Conservation (phyloP, 2,113 vertebrate genomes). For the Thymallus thymallus region DNA sequence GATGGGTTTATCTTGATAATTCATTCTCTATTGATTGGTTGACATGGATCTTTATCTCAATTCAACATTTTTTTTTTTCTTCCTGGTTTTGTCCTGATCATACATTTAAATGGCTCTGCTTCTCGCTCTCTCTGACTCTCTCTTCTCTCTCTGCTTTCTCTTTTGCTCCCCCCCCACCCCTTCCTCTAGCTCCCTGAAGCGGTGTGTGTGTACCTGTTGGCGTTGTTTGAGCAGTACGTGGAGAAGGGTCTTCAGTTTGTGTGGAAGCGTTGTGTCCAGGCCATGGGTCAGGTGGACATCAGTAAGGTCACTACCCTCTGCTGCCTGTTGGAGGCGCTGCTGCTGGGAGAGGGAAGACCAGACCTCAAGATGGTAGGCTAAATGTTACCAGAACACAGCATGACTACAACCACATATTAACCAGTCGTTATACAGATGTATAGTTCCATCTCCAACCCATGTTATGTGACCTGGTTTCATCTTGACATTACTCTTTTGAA, state of each 20-base stretch:
- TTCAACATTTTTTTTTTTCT: not conserved
- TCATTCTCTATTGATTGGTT: too few relatives aligned
- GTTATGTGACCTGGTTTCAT: too few relatives aligned
- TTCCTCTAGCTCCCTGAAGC: not conserved
- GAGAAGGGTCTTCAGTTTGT: constrained; percentile 82
- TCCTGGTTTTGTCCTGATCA: not conserved
- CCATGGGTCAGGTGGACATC: constrained; percentile 84
- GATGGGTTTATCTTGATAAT: too few relatives aligned
- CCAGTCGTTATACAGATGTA: not conserved
- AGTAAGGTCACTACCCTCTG: constrained; percentile 87
- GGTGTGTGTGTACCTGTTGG: constrained; percentile 69
- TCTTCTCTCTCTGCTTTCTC: not conserved
- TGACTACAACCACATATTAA: not conserved
- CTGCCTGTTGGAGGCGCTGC: constrained; percentile 79
- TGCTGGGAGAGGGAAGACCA: constrained; percentile 72
- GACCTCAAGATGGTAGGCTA: constrained; percentile 74
- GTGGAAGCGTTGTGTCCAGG: constrained; percentile 77
- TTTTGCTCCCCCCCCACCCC: not conserved
- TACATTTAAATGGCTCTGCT: too few relatives aligned
- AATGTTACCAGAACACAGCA: not conserved
- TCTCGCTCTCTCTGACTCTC: not conserved
- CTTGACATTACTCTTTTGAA: too few relatives aligned
- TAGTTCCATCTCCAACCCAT: too few relatives aligned
- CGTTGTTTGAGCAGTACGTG: constrained; percentile 78
- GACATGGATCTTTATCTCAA: not conserved